These are phyloP conservation scores for Pagrus major DNA, from an alignment of 2,113 vertebrate genomes.

Conservation along the genomic window DNA sequence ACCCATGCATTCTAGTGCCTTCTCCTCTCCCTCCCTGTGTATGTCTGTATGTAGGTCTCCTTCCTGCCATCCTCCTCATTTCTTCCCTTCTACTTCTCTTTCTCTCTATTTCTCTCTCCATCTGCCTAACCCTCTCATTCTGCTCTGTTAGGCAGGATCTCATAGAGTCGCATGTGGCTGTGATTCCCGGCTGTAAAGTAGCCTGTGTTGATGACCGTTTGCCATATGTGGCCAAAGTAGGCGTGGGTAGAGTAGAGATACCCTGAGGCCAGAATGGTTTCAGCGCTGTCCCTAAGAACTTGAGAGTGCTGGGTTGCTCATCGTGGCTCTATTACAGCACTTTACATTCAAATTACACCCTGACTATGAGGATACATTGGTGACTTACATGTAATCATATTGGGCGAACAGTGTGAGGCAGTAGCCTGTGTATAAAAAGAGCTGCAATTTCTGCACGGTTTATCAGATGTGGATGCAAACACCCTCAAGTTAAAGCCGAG, in stretches of 20 bases:
- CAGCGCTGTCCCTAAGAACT: not conserved
- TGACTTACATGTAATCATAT: not conserved
- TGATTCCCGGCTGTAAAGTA: slow-evolving; percentile 41
- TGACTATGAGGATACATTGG: too few relatives aligned
- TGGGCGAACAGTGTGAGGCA: not conserved
- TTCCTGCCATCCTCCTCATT: not conserved
- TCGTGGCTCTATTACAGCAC: not conserved
- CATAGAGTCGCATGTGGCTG: slow-evolving; percentile 45
- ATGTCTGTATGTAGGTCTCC: not conserved
- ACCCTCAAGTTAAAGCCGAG: not conserved
- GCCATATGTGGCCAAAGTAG: slow-evolving; percentile 55
- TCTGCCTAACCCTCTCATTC: slow-evolving; percentile 52
- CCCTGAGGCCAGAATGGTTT: not conserved
- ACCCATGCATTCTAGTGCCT: slow-evolving; percentile 24
- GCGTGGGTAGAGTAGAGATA: not conserved
- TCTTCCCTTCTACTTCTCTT: not conserved
- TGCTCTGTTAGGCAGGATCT: slow-evolving; percentile 52
- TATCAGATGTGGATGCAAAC: not conserved
- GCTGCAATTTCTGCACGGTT: too few relatives aligned
- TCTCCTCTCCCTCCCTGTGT: not conserved
- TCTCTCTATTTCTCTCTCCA: slow-evolving; percentile 29
- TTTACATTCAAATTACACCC: not conserved
- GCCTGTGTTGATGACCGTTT: slow-evolving; percentile 21
- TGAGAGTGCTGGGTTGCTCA: not conserved
- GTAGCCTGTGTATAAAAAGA: too few relatives aligned